These are phyloP conservation scores for Morus bassanus DNA, from an alignment of 2,797 vertebrate genomes.

Conservation along the genomic window DNA sequence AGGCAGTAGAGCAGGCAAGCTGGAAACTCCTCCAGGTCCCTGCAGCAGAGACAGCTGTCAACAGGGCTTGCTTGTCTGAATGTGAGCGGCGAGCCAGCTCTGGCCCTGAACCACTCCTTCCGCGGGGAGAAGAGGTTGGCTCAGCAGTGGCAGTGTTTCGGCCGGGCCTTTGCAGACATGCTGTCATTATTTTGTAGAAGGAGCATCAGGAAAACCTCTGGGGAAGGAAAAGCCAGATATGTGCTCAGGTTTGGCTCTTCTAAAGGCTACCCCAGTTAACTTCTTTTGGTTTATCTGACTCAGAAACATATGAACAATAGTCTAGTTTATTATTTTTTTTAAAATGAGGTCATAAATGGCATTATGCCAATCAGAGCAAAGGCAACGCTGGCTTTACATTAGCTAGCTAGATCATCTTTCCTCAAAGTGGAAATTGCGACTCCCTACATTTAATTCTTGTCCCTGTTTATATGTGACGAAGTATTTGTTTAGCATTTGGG, in stretches of 20 bases:
- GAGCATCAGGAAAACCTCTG: not conserved
- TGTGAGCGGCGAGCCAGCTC: not conserved
- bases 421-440: not conserved
- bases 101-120: not conserved
- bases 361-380: not conserved
- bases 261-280: not conserved
- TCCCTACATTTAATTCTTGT: not conserved
- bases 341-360: constrained; percentile 20
- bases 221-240: not conserved
- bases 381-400: not conserved
- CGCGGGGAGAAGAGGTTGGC: not conserved
- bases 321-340: not conserved
- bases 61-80: not conserved
- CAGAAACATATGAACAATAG: not conserved
- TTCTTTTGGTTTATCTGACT: not conserved
- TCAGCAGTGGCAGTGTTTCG: fast-evolving
- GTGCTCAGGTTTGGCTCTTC: not conserved
- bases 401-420: not conserved
- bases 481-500: not conserved
- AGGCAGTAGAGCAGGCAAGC: not conserved
- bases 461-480: not conserved
- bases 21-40: not conserved
- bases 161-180: not conserved
- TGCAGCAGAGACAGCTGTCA: not conserved
- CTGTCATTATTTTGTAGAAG: not conserved